Conservation (phyloP, 37 sponge, comb jelly and placozoan species). For the Lycopodina hypogea region DNA sequence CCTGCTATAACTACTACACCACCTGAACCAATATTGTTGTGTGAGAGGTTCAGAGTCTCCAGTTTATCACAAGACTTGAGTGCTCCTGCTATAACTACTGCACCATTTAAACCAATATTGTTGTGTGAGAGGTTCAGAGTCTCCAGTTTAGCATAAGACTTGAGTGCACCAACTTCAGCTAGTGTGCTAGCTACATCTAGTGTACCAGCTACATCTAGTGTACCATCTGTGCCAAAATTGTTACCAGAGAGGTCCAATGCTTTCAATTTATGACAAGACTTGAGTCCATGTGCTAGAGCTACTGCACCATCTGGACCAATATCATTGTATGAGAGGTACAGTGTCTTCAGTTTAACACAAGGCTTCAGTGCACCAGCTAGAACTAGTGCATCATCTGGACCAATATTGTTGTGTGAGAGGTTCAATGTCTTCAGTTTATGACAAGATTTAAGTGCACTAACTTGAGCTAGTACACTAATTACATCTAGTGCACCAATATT, state of each 20-base stretch:
- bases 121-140: not conserved
- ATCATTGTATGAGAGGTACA: not conserved
- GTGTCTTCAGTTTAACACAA: not conserved
- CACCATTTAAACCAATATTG: conserved; percentile 6
- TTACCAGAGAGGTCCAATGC: not conserved
- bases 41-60: not conserved
- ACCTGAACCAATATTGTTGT: no score
- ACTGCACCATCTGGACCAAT: conserved; percentile 2
- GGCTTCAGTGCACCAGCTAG: not conserved
- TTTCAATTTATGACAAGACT: not conserved
- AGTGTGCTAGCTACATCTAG: not conserved
- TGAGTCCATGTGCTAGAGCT: not conserved
- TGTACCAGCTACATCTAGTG: not conserved
- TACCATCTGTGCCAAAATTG: no score
- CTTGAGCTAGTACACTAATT: no score
- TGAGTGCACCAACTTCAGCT: not conserved
- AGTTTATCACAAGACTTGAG: not conserved
- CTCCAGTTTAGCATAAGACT: not conserved
- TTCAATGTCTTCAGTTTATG: no score
- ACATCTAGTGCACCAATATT: no score
- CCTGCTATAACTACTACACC: not conserved
- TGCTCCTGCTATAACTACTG: not conserved
- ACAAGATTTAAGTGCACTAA: no score
- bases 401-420: no score
- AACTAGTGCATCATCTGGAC: not conserved